Evolutionary conservation across 2,888 invertebrate species (phyloP).

Genomic region (Volucella inflata): DNA sequence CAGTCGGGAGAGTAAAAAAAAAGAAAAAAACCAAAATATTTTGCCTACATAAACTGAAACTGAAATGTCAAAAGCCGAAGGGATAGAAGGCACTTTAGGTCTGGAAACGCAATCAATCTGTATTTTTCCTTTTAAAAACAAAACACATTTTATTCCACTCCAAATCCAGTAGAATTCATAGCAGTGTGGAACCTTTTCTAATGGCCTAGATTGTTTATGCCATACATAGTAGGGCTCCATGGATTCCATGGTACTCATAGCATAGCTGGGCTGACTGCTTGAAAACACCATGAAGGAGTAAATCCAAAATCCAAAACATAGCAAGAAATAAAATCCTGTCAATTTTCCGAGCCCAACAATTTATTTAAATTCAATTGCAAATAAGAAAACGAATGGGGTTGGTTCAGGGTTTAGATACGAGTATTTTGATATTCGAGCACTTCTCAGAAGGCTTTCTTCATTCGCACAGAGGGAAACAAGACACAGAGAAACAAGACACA

Average conservation of each 20-base stretch:
- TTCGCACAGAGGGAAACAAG: neutral
- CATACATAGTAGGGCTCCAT: slow-evolving; percentile 53
- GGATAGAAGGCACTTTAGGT: slow-evolving; percentile 62
- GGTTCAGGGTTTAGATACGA: slow-evolving; percentile 17
- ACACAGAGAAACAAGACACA: slow-evolving; percentile 1
- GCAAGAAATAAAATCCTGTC: slow-evolving; percentile 71
- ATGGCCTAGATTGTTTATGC: slow-evolving; percentile 67
- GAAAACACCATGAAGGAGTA: neutral
- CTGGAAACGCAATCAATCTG: slow-evolving; percentile 70
- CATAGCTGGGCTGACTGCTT: too few relatives aligned
- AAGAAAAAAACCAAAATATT: slow-evolving; percentile 8
- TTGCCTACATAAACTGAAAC: slow-evolving; percentile 58
- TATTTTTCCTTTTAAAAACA: slow-evolving; percentile 63
- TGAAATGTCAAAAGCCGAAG: slow-evolving; percentile 68
- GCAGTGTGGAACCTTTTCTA: slow-evolving; percentile 63
- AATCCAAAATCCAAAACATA: slow-evolving; percentile 47
- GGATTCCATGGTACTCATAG: slow-evolving; percentile 6
- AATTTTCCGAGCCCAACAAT: slow-evolving; percentile 72
- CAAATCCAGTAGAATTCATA: slow-evolving; percentile 55
- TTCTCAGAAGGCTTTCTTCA: neutral
- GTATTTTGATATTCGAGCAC: slow-evolving; percentile 9
- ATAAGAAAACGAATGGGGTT: slow-evolving; percentile 58
- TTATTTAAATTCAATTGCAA: slow-evolving; percentile 76
- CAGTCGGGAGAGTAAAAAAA: neutral
- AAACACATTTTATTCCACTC: slow-evolving; percentile 62